phyloP scores from a whole-genome alignment of 2,888 invertebrate species.

The Drosophila kuntzei region DNA sequence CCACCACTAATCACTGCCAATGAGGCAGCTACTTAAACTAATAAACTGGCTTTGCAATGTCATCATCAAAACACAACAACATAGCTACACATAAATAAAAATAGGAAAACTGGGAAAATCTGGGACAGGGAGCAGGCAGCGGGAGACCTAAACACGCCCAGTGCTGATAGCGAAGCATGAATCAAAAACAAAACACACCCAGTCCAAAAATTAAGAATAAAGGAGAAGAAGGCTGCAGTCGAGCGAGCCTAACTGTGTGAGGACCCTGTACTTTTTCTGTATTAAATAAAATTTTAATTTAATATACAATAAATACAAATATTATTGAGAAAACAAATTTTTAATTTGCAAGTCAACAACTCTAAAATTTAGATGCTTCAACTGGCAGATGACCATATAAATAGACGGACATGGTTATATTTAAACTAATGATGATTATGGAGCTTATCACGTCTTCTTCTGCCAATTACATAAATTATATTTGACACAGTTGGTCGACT shows the following conservation, averaged over 20 bases:
- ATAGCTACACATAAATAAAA: slow-evolving; percentile 22
- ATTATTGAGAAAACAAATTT: no score
- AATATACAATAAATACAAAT: not conserved
- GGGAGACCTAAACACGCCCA: slow-evolving; percentile 65
- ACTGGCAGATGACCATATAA: no score
- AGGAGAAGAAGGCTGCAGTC: not conserved
- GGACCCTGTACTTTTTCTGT: not conserved
- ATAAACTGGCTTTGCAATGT: slow-evolving; percentile 74
- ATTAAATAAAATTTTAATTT: not conserved
- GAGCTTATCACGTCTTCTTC: not conserved
- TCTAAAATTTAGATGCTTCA: no score
- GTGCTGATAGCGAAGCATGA: slow-evolving; percentile 72
- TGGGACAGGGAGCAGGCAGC: not conserved
- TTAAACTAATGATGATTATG: no score
- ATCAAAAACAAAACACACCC: slow-evolving; percentile 77
- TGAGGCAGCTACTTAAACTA: slow-evolving; percentile 76
- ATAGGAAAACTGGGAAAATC: no score
- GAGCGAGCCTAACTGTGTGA: not conserved
- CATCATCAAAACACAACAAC: slow-evolving; percentile 61
- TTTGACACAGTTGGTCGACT: not conserved
- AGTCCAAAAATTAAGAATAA: slow-evolving; percentile 24
- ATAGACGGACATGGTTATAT: no score
- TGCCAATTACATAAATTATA: not conserved
- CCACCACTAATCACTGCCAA: slow-evolving; percentile 71
- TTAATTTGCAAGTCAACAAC: no score